phyloP scores from a whole-genome alignment of 2,888 invertebrate genomes.

The Oconnorella tubifera region DNA sequence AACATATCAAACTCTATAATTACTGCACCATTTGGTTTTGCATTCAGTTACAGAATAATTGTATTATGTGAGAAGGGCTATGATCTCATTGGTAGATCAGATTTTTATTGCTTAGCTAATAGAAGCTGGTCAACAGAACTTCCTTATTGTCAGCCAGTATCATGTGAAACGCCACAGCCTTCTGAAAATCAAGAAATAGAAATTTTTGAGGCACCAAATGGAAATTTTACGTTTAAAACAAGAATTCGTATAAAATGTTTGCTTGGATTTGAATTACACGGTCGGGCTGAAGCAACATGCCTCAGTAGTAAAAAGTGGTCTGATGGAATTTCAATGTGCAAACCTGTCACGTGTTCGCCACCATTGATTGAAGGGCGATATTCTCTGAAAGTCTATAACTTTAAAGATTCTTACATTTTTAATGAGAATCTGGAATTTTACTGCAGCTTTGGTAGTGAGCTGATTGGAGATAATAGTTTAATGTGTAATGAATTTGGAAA shows the following conservation, averaged over 20 bases:
- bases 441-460: conserved; percentile 17
- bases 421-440: conserved; percentile 13
- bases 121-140: conserved; percentile 46
- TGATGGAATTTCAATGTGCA: conserved; percentile 44
- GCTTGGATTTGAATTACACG: conserved; percentile 22
- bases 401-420: conserved; percentile 11
- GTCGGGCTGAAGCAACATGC: conserved; percentile 33
- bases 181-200: neutral
- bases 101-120: conserved; percentile 42
- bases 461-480: conserved; percentile 14
- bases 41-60: conserved; percentile 25
- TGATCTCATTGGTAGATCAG: conserved; percentile 40
- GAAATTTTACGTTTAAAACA: conserved; percentile 28
- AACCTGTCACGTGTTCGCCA: conserved; percentile 13
- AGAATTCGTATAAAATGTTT: conserved; percentile 23
- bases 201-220: neutral
- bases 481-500: conserved; percentile 19
- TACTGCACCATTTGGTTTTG: conserved; percentile 14
- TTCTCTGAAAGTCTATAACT: conserved; percentile 4
- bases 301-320: conserved; percentile 44
- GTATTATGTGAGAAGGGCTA: conserved; percentile 45
- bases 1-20: conserved; percentile 15
- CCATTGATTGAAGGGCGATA: conserved; percentile 14
- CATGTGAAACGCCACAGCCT: conserved; percentile 16
- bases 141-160: conserved; percentile 40